These are phyloP conservation scores for Platyrinchus mystaceus DNA, from an alignment of 2,797 vertebrate species.

Conservation along the genomic window DNA sequence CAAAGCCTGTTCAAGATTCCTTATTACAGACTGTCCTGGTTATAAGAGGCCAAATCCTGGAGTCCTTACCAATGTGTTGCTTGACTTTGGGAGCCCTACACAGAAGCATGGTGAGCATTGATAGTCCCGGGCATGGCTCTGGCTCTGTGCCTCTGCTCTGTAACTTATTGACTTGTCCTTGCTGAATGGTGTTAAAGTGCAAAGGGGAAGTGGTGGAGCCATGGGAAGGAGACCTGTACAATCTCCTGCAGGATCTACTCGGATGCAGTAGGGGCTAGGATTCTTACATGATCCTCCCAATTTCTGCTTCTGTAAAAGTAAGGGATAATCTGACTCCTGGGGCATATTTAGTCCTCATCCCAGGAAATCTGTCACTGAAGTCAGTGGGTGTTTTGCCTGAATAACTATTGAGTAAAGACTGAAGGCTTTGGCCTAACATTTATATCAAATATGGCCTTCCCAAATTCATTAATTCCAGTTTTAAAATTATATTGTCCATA, in stretches of 20 bases:
- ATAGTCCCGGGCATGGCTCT: neutral
- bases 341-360: conserved; percentile 12
- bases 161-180: fast-evolving
- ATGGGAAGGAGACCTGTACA: fast-evolving
- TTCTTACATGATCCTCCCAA: neutral
- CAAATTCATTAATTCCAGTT: conserved; percentile 60
- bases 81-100: neutral
- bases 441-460: conserved; percentile 46
- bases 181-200: neutral
- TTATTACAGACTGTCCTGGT: neutral
- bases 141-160: neutral
- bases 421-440: conserved; percentile 47
- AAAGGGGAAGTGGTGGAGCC: fast-evolving
- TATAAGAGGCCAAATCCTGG: neutral
- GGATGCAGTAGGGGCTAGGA: neutral
- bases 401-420: conserved; percentile 48
- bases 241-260: neutral
- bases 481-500: conserved; percentile 65
- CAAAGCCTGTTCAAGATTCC: neutral
- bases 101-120: neutral
- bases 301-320: neutral
- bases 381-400: conserved; percentile 25
- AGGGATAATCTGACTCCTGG: conserved; percentile 12
- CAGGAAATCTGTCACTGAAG: conserved; percentile 33
- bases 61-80: neutral